phyloP scores from a whole-genome alignment of 1,140 invertebrate species.

The Luehdorfia chinensis region DNA sequence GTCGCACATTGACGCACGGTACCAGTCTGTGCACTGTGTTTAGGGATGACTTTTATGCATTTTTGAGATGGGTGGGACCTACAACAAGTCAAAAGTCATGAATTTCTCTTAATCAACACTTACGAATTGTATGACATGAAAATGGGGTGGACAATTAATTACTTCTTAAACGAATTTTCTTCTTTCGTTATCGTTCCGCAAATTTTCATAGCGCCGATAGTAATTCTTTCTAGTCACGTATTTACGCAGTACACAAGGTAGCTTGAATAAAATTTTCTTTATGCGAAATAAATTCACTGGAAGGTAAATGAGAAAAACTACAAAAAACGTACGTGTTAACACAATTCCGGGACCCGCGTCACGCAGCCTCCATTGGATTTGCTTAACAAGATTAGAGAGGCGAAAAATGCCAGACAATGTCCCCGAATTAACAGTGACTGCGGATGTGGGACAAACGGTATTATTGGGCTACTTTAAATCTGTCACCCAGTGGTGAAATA shows the following conservation, averaged over 20 bases:
- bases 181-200: too few species aligned
- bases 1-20: too few species aligned
- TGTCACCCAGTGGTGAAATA: not conserved
- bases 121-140: too few species aligned
- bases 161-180: too few species aligned
- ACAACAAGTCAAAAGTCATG: too few species aligned
- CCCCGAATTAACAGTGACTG: constrained; percentile 38
- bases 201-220: not conserved
- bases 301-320: constrained; percentile 14
- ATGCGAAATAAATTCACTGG: constrained; percentile 4
- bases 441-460: constrained; percentile 26
- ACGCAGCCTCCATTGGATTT: constrained; percentile 39
- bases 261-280: constrained; percentile 15
- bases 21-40: too few species aligned
- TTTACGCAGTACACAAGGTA: constrained; percentile 2
- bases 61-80: too few species aligned
- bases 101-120: too few species aligned
- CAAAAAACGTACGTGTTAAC: constrained; percentile 24
- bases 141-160: too few species aligned
- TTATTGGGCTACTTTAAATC: constrained; percentile 12
- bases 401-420: constrained; percentile 48
- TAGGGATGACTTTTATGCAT: too few species aligned
- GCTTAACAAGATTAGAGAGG: constrained; percentile 54
- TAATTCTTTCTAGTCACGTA: constrained; percentile 11
- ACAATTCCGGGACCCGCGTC: constrained; percentile 38